Conservation (phyloP, 2,113 vertebrate genomes). For the Chaetorhynchus papuensis region DNA sequence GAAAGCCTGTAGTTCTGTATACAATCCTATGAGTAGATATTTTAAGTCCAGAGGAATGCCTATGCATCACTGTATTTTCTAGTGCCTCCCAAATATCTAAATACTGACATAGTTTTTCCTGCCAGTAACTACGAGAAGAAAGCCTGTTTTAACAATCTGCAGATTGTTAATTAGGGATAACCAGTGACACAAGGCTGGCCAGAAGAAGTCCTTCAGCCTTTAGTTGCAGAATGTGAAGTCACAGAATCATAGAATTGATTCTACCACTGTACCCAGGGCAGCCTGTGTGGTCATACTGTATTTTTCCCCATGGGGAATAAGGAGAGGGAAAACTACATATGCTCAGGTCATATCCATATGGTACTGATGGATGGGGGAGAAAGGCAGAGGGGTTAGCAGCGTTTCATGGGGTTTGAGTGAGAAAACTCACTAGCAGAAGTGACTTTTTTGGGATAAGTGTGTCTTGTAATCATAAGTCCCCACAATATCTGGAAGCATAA, state of each 20-base stretch:
- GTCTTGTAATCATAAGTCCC: not conserved
- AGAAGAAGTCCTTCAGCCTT: no score
- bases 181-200: no score
- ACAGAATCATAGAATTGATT: no score
- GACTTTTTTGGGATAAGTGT: not conserved
- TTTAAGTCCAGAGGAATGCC: not conserved
- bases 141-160: not conserved
- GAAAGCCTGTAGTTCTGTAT: not conserved
- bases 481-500: rapidly evolving
- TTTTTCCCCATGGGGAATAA: not conserved
- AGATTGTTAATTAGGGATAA: not conserved
- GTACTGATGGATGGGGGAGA: no score
- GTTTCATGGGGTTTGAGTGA: not conserved
- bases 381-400: not conserved
- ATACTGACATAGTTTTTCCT: not conserved
- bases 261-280: no score
- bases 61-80: not conserved
- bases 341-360: rapidly evolving
- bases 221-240: no score
- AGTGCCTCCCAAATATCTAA: not conserved
- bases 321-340: not conserved
- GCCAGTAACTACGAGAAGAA: not conserved
- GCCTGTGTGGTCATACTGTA: not conserved
- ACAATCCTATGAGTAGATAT: not conserved
- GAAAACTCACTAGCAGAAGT: not conserved